Evolutionary conservation across 2,888 invertebrate genomes (phyloP).

Genomic region (Vandiemenella viatica): DNA sequence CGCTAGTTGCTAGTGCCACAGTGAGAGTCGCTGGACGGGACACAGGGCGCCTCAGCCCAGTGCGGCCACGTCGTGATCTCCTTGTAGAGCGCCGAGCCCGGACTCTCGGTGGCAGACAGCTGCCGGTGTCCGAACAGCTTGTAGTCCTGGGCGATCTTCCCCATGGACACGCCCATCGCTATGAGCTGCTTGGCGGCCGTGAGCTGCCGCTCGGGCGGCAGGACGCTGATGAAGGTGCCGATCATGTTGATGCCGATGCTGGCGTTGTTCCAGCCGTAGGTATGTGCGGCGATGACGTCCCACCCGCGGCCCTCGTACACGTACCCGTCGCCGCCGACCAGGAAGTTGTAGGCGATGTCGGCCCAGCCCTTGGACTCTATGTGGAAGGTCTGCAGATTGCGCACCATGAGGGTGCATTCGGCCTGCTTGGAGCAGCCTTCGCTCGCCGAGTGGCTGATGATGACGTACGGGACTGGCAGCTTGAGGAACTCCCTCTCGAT

Average conservation of each 20-base stretch:
- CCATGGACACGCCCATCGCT: slow-evolving; percentile 40
- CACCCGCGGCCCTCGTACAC: slow-evolving; percentile 62
- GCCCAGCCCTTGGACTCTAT: slow-evolving; percentile 47
- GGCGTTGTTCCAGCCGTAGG: slow-evolving; percentile 43
- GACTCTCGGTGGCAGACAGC: slow-evolving; percentile 47
- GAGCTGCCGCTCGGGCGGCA: slow-evolving; percentile 38
- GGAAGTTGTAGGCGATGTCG: slow-evolving; percentile 62
- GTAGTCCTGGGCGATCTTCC: slow-evolving; percentile 46
- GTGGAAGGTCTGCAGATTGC: slow-evolving; percentile 52
- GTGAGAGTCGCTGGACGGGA: too few species aligned
- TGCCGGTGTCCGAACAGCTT: slow-evolving; percentile 53
- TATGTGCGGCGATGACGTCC: slow-evolving; percentile 55
- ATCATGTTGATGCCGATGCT: slow-evolving; percentile 59
- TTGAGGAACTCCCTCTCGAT: slow-evolving; percentile 12
- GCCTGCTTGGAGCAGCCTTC: slow-evolving; percentile 41
- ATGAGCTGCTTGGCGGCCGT: slow-evolving; percentile 46
- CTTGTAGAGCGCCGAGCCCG: slow-evolving; percentile 46
- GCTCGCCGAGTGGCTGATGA: slow-evolving; percentile 43
- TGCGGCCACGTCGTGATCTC: slow-evolving; percentile 54
- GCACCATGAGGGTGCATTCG: slow-evolving; percentile 19
- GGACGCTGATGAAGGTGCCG: slow-evolving; percentile 45
- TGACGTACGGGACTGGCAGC: slow-evolving; percentile 21
- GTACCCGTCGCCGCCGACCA: slow-evolving; percentile 63
- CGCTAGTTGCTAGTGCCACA: too few species aligned
- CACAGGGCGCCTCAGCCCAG: slow-evolving; percentile 34